Conservation (phyloP, 2,888 invertebrate species). For the Steinernema carpocapsae region DNA sequence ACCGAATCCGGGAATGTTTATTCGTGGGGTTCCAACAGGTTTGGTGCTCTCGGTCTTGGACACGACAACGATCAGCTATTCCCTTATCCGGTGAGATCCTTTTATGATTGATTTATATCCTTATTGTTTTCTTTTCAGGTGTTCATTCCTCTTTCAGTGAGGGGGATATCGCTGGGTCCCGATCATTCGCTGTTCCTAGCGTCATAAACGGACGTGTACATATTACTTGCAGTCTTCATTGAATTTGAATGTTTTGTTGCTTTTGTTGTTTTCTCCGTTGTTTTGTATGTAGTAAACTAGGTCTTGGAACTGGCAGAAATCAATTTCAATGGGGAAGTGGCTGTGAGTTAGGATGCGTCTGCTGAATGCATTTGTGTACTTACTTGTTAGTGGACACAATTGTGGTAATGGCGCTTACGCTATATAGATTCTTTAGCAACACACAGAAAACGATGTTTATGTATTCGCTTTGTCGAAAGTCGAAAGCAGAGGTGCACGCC, state of each 20-base stretch:
- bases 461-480: too few relatives aligned
- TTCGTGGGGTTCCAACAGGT: conserved; percentile 66
- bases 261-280: background rate
- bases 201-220: conserved; percentile 36
- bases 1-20: conserved; percentile 56
- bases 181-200: conserved; percentile 60
- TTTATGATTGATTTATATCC: too few relatives aligned
- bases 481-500: too few relatives aligned
- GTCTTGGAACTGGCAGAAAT: too few relatives aligned
- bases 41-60: conserved; percentile 48
- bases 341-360: too few relatives aligned
- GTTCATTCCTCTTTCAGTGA: conserved; percentile 52
- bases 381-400: too few relatives aligned
- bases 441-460: too few relatives aligned
- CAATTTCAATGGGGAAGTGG: too few relatives aligned
- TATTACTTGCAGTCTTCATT: background rate
- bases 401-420: too few relatives aligned
- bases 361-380: too few relatives aligned
- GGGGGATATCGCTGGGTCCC: conserved; percentile 54
- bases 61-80: conserved; percentile 62
- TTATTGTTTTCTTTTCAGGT: conserved; percentile 38
- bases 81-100: conserved; percentile 51
- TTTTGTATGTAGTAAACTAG: too few relatives aligned
- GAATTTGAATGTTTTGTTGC: background rate
- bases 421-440: too few relatives aligned